phyloP scores from a whole-genome alignment of 2,797 vertebrate species.

The Danio tinwini region DNA sequence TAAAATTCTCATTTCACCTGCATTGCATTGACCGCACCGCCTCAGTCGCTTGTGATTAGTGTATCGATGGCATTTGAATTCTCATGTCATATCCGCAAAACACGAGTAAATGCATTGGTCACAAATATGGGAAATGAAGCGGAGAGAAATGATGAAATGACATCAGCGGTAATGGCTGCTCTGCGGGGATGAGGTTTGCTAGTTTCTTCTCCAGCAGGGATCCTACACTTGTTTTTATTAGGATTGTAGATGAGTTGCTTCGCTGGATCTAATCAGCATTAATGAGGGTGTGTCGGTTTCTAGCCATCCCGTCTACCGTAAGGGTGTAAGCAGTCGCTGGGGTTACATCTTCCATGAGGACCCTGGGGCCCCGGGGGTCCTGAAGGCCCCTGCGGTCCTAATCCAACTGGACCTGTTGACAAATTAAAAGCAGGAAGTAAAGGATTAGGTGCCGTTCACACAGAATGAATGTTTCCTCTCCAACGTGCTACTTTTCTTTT shows the following conservation, averaged over 20 bases:
- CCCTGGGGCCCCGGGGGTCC: slow-evolving; percentile 87
- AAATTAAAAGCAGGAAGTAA: slow-evolving; percentile 7
- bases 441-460: background rate
- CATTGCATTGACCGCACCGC: background rate
- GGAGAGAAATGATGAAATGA: slow-evolving; percentile 60
- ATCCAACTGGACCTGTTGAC: slow-evolving; percentile 77
- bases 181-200: background rate
- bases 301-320: slow-evolving; percentile 68
- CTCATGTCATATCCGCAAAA: slow-evolving; percentile 58
- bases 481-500: no score
- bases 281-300: slow-evolving; percentile 21
- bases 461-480: no score
- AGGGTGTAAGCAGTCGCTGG: slow-evolving; percentile 84
- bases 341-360: slow-evolving; percentile 85
- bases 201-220: slow-evolving; percentile 6
- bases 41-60: background rate
- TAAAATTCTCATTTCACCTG: slow-evolving; percentile 8
- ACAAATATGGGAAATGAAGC: slow-evolving; percentile 68
- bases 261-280: background rate
- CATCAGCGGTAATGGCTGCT: slow-evolving; percentile 14
- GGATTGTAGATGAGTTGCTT: slow-evolving; percentile 29
- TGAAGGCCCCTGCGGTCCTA: slow-evolving; percentile 74
- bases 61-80: background rate
- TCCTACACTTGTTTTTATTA: background rate
- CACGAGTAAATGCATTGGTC: slow-evolving; percentile 73